Conservation (phyloP, 2,113 vertebrate genomes). For the Speoplatyrhinus poulsoni region DNA sequence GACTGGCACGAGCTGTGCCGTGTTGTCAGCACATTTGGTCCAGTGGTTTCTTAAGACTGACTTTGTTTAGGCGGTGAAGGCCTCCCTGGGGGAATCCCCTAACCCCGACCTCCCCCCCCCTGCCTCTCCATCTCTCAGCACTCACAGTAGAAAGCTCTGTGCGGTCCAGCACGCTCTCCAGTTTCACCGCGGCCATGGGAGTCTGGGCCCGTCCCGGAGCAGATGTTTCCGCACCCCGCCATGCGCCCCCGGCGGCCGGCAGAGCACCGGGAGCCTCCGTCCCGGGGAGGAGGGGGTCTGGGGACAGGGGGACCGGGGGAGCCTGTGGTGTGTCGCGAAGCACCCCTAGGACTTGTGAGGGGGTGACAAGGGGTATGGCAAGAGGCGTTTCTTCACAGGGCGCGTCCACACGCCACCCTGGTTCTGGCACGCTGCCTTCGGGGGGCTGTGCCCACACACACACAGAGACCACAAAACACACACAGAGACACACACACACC, state of each 20-base stretch:
- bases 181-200: conserved; percentile 75
- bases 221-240: conserved; percentile 69
- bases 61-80: conserved; percentile 76
- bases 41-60: conserved; percentile 71
- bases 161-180: conserved; percentile 89
- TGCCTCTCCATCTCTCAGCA: conserved; percentile 84
- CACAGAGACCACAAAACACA: conserved; percentile 76
- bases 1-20: conserved; percentile 49
- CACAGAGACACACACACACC: conserved; percentile 54
- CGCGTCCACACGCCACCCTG: conserved; percentile 63
- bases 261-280: conserved; percentile 58
- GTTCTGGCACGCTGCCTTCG: conserved; percentile 73
- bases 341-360: conserved; percentile 43
- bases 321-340: conserved; percentile 16
- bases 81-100: conserved; percentile 54
- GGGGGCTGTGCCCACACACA: conserved; percentile 81
- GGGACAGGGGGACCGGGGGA: conserved; percentile 47
- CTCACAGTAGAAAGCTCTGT: conserved; percentile 98
- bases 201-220: conserved; percentile 67
- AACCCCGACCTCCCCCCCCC: conserved; percentile 17
- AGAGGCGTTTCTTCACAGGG: conserved; percentile 66
- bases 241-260: conserved; percentile 59
- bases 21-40: conserved; percentile 54
- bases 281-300: conserved; percentile 57
- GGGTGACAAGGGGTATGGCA: conserved; percentile 60